Base-by-base conservation (phyloP, 2,888 invertebrate genomes). In the Drosophila paucipuncta region DNA sequence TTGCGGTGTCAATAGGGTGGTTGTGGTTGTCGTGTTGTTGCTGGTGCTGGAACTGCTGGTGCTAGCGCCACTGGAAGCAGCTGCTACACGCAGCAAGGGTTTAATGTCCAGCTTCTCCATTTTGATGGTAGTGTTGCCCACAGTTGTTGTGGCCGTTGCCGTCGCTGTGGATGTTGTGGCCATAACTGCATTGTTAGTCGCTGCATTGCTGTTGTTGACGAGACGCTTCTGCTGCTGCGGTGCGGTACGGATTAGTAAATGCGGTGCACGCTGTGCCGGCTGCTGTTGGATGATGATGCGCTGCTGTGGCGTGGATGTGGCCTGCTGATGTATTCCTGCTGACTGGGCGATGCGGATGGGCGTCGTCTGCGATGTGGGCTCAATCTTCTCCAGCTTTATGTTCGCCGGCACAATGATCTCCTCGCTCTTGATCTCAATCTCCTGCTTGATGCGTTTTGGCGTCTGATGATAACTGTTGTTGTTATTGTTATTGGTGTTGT, bases 21-120 rank as follows among this genome's bases (percentile, higher is more conserved):
- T 70, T 16, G 83, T 75, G 7, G 85, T 75, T 0, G 85, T 80
- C 5, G 84, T 70, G 22, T 78, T 78, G 4, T 83, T 81, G 22
- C 65, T 78, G 10, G 82, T 73, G 65, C 81, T 81, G 2, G 81
- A 69, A n/a, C 77, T 76, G 41, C 43, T 53, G 74, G 67, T 31
- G 82, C 68, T 35, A 47, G 52, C 43, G 31, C 39, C 78, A 62
- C 31, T 31, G 3, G 59, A 66, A 0, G 70, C 31, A n/a, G 82
- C 69, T 4, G 83, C 61, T 37, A 73, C 80, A 57, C 66, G 87
- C 25, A 89, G 61, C 61, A 91, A 76, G 0, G 92, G 92, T 59
- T 93, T 93, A 16, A 92, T 91, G 54, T 93, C 93, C 28, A 92
- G 55, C 68, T 92, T 92, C 58, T 93, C 93, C 84, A 92, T 91